Percentiles rank a stretch among this genome's conserved stretches.
Conservation (phyloP, 1,140 invertebrate species). For the Teleopsis dalmanni region DNA sequence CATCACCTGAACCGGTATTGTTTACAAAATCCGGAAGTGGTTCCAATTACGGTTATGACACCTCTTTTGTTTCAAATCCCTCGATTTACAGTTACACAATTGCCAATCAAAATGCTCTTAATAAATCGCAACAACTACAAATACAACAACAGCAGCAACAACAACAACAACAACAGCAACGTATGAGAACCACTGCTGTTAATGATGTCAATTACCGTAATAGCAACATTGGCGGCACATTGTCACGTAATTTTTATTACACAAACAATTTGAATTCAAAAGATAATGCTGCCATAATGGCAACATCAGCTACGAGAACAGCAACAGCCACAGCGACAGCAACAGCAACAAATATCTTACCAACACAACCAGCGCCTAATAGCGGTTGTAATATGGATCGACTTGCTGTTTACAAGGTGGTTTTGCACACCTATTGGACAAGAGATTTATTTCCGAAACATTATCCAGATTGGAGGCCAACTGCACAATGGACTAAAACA, state of each 20-base stretch:
- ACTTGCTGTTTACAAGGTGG: conserved; percentile 76
- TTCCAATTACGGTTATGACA: neutral
- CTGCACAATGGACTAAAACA: conserved; percentile 83
- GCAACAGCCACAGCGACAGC: neutral
- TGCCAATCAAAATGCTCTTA: conserved; percentile 12
- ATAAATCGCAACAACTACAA: conserved; percentile 17
- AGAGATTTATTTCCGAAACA: conserved; percentile 81
- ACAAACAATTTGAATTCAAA: conserved; percentile 20
- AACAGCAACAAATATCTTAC: neutral
- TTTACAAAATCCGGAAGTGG: neutral
- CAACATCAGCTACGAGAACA: neutral
- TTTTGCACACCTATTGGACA: conserved; percentile 84
- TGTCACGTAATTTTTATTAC: conserved; percentile 34
- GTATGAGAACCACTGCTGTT: conserved; percentile 7
- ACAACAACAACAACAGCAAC: conserved; percentile 10
- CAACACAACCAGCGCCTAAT: conserved; percentile 24
- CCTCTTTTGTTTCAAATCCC: conserved; percentile 11
- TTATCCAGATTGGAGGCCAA: conserved; percentile 84
- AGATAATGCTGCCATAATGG: neutral
- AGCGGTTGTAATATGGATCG: conserved; percentile 52
- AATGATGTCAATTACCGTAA: conserved; percentile 19
- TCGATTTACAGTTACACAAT: conserved; percentile 11
- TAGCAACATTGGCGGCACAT: conserved; percentile 20
- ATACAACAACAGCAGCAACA: conserved; percentile 13
- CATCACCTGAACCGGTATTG: conserved; percentile 5